These are phyloP conservation scores for Anarsia innoxiella DNA, from an alignment of 2,888 invertebrate species.

Conservation along the genomic window DNA sequence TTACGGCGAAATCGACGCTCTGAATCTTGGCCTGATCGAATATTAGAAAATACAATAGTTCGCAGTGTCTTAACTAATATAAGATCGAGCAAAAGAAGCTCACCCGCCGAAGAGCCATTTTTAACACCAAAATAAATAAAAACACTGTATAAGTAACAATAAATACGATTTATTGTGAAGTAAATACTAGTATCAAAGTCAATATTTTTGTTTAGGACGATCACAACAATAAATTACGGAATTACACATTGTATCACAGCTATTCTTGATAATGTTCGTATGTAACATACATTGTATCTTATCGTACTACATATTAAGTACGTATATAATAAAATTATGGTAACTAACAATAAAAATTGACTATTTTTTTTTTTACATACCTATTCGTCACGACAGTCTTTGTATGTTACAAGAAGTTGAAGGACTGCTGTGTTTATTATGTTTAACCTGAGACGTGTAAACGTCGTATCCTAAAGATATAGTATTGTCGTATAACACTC, in stretches of 20 bases:
- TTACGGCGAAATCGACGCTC: slow-evolving; percentile 35
- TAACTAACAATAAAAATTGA: background rate
- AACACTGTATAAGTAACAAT: too few relatives aligned
- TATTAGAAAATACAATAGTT: slow-evolving; percentile 59
- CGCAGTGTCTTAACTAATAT: slow-evolving; percentile 54
- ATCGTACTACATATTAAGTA: slow-evolving; percentile 5
- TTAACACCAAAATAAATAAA: slow-evolving; percentile 49
- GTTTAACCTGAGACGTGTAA: slow-evolving; percentile 89
- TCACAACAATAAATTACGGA: background rate
- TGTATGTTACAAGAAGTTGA: background rate
- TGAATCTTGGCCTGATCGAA: slow-evolving; percentile 62
- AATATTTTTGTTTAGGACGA: background rate
- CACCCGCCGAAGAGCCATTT: slow-evolving; percentile 54
- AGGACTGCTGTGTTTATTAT: slow-evolving; percentile 44
- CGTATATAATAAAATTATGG: slow-evolving; percentile 1
- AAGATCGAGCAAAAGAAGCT: slow-evolving; percentile 44
- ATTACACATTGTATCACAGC: slow-evolving; percentile 4
- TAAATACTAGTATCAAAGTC: background rate
- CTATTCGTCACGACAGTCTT: background rate
- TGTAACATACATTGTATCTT: background rate
- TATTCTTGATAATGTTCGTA: background rate
- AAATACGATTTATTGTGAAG: background rate
- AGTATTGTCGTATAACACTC: slow-evolving; percentile 92
- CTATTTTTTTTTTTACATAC: background rate
- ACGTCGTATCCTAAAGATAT: slow-evolving; percentile 92